These are phyloP conservation scores for Leptodactylus fuscus DNA, from an alignment of 2,113 vertebrate genomes.

Conservation along the genomic window DNA sequence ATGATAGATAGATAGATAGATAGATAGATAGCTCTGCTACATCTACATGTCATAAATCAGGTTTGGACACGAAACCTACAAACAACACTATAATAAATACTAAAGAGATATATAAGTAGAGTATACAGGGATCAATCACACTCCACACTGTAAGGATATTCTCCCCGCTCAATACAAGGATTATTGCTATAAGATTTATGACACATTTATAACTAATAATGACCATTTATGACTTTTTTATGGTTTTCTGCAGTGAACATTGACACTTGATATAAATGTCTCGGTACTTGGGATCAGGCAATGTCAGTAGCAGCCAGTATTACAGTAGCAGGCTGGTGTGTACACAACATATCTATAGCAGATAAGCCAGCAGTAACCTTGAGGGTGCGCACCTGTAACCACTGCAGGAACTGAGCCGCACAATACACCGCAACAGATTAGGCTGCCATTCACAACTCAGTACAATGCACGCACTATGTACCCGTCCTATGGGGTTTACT, in stretches of 20 bases:
- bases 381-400: conserved; percentile 21
- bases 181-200: no score
- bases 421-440: neutral
- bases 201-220: no score
- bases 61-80: no score
- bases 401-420: neutral
- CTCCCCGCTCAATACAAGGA: no score
- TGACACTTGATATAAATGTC: neutral
- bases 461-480: neutral
- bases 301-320: neutral
- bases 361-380: conserved; percentile 34
- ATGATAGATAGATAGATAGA: neutral
- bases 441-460: neutral
- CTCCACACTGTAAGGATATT: no score
- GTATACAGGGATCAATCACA: no score
- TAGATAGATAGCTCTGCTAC: no score
- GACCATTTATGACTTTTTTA: neutral
- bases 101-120: no score
- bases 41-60: no score
- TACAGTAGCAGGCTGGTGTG: conserved; percentile 49
- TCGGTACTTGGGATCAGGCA: no score
- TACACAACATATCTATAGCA: conserved; percentile 41
- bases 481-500: neutral
- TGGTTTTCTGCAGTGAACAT: neutral
- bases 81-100: no score